Percentiles rank a stretch among this genome's conserved stretches.
Conservation (phyloP, 2,888 invertebrate species). For the Lomographa bimaculata region DNA sequence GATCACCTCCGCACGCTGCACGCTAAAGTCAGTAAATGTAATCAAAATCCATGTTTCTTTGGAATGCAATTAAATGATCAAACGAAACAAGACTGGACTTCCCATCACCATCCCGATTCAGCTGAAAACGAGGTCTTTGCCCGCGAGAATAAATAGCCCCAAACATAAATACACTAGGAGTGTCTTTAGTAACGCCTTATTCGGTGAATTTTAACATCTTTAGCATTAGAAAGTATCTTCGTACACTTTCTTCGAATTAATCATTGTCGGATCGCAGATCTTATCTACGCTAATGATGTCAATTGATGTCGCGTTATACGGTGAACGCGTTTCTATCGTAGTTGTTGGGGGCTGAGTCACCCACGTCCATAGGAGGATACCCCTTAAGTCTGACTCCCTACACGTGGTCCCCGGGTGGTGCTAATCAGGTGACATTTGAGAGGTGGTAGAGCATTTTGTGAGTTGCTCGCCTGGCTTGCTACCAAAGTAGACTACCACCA, state of each 20-base stretch:
- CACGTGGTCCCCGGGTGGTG: no score
- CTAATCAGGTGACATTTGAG: no score
- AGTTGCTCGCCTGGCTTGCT: no score
- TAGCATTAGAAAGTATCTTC: slow-evolving; percentile 28
- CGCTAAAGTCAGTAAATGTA: no score
- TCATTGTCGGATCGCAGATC: slow-evolving; percentile 27
- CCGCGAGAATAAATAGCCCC: slow-evolving; percentile 37
- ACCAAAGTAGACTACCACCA: no score
- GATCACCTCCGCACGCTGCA: no score
- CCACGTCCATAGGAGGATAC: no score
- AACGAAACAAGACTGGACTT: background rate
- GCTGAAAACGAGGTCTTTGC: slow-evolving; percentile 33
- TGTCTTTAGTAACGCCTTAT: slow-evolving; percentile 23
- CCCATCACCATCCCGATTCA: slow-evolving; percentile 19
- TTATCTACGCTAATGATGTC: slow-evolving; percentile 32
- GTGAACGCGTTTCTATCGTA: slow-evolving; percentile 12
- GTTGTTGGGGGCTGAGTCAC: no score
- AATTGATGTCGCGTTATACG: slow-evolving; percentile 22
- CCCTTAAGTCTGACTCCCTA: no score
- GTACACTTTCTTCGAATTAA: slow-evolving; percentile 31
- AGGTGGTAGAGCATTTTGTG: no score
- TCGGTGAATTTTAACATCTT: slow-evolving; percentile 28
- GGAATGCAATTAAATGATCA: no score
- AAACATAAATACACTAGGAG: slow-evolving; percentile 7
- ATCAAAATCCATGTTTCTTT: no score